Percentiles rank a stretch among this genome's conserved stretches.
Conservation (phyloP, 2,113 vertebrate genomes). For the Sinocyclocheilus maitianheensis region DNA sequence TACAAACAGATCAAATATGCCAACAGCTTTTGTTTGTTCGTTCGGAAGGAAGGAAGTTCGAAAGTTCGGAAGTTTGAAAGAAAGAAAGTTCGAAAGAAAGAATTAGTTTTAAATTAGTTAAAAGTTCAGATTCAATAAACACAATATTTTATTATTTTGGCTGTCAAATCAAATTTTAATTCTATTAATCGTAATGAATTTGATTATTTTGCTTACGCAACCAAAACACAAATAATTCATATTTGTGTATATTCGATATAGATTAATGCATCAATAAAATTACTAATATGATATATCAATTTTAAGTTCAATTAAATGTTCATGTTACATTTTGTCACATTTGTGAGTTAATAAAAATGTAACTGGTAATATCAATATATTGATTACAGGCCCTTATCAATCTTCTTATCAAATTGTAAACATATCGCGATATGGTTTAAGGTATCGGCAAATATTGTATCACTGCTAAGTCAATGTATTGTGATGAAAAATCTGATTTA, state of each 20-base stretch:
- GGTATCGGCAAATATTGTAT: neutral
- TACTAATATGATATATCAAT: neutral
- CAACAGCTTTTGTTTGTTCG: constrained; percentile 44
- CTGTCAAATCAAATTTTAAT: neutral
- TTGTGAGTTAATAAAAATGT: neutral
- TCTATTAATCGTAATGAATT: neutral
- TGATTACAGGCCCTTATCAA: neutral
- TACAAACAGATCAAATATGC: constrained; percentile 52
- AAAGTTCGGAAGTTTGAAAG: too few relatives aligned
- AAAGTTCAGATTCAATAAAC: too few relatives aligned
- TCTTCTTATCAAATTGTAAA: neutral
- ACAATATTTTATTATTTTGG: too few relatives aligned
- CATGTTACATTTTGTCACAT: neutral
- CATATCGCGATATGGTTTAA: neutral
- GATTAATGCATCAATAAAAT: neutral
- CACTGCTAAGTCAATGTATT: neutral
- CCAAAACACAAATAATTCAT: neutral
- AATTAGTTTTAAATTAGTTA: too few relatives aligned
- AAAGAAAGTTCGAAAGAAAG: too few relatives aligned
- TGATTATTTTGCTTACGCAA: neutral
- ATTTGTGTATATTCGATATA: neutral
- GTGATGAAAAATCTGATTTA: neutral
- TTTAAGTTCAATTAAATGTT: neutral
- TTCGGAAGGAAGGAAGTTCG: too few relatives aligned
- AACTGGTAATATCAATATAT: neutral